A percentile compares a stretch with the other conserved stretches of the same genome.
phyloP scores from a whole-genome alignment of 1,140 invertebrate species.

The Pteromalus puparum region DNA sequence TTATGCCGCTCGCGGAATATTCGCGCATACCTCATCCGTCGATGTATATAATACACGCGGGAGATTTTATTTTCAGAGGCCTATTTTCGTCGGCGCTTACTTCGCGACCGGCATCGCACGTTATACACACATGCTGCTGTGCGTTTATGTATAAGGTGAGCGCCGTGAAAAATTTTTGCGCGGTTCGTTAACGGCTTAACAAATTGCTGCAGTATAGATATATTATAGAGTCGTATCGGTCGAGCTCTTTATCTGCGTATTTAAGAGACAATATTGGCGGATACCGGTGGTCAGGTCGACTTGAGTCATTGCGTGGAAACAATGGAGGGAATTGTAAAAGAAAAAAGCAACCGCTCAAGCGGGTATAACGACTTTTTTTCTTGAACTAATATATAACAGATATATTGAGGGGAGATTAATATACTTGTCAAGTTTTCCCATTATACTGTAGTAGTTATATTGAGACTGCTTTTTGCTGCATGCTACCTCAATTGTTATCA shows the following conservation, averaged over 20 bases:
- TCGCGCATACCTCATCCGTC: not conserved
- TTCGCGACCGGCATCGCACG: not conserved
- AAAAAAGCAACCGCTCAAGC: not conserved
- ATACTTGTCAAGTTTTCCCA: too few relatives aligned
- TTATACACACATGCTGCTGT: not conserved
- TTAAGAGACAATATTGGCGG: not conserved
- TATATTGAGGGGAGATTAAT: too few relatives aligned
- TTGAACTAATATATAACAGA: not conserved
- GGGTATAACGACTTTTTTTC: not conserved
- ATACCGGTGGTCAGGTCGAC: not conserved
- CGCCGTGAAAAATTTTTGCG: too few relatives aligned
- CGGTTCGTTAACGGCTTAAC: too few relatives aligned
- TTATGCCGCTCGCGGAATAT: not conserved
- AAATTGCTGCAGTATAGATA: too few relatives aligned
- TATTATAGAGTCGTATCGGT: too few relatives aligned
- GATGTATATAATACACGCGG: not conserved
- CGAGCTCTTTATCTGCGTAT: too few relatives aligned
- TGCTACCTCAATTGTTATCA: too few relatives aligned
- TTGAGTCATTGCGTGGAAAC: not conserved
- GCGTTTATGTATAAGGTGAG: not conserved
- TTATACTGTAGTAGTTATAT: too few relatives aligned
- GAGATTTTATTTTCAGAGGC: conserved; percentile 31
- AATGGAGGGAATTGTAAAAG: not conserved
- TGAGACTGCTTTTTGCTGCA: too few relatives aligned
- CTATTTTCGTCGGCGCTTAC: conserved; percentile 47